Percentiles rank a stretch among this genome's conserved stretches.
Conservation (phyloP, 2,888 invertebrate species). For the Lycocerus yunnanus region DNA sequence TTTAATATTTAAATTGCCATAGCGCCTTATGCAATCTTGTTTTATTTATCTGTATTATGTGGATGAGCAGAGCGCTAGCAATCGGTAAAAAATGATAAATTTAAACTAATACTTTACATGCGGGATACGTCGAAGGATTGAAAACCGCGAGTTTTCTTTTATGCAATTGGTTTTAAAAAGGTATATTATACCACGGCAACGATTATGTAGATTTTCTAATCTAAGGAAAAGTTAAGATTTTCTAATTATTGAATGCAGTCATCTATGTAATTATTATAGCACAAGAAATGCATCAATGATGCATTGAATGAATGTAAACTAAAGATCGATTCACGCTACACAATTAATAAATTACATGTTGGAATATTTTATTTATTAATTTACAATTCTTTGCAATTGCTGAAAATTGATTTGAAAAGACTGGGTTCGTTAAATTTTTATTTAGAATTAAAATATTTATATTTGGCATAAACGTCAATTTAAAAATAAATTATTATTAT, state of each 20-base stretch:
- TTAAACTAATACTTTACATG: background rate
- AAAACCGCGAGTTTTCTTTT: background rate
- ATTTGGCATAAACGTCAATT: too few relatives aligned
- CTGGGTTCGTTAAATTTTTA: too few relatives aligned
- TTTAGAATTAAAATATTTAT: too few relatives aligned
- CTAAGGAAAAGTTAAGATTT: background rate
- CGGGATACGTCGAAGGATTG: background rate
- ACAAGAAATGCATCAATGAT: background rate
- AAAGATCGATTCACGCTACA: background rate
- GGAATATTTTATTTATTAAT: too few relatives aligned
- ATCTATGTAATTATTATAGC: background rate
- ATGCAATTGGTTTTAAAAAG: background rate
- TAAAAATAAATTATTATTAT: too few relatives aligned
- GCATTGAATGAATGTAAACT: background rate
- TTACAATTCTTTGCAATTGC: too few relatives aligned
- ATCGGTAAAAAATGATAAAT: background rate
- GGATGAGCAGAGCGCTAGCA: background rate
- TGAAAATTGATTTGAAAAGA: too few relatives aligned
- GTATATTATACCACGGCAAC: too few relatives aligned
- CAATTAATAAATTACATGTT: too few relatives aligned
- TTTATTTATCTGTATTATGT: background rate
- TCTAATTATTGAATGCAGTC: background rate
- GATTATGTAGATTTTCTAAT: too few relatives aligned
- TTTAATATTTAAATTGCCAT: background rate
- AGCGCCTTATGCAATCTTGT: background rate